Evolutionary conservation across 2,797 vertebrate genomes (phyloP).

Genomic region (Anguilla obscura): DNA sequence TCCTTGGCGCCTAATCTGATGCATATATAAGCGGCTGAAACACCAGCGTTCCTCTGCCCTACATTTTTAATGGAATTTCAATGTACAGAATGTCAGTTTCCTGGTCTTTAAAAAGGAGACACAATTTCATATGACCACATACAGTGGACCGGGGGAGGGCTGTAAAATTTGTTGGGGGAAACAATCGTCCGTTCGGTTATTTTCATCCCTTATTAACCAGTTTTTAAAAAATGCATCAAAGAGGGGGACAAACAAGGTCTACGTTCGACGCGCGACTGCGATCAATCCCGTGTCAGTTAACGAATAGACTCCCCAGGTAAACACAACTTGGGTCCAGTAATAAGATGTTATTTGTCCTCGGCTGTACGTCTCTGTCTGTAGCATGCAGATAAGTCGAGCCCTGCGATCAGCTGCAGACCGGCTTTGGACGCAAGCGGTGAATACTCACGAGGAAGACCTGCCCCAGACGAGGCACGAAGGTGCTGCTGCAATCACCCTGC

Average conservation of each 20-base stretch:
- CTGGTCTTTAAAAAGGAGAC: neutral
- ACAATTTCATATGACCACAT: neutral
- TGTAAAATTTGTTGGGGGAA: neutral
- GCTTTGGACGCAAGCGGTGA: neutral
- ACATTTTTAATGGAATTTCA: slow-evolving; percentile 1
- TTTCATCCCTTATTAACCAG: neutral
- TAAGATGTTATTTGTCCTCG: slow-evolving; percentile 4
- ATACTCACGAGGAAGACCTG: neutral
- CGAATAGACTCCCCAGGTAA: neutral
- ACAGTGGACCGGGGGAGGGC: neutral
- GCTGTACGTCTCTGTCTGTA: neutral
- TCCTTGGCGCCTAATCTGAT: slow-evolving; percentile 25
- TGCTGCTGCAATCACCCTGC: neutral
- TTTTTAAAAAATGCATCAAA: neutral
- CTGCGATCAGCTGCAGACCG: neutral
- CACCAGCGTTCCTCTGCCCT: neutral
- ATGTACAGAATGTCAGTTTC: neutral
- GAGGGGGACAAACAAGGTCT: neutral
- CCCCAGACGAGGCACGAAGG: neutral
- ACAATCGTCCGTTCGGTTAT: neutral
- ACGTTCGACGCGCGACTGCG: neutral
- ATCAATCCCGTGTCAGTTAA: neutral
- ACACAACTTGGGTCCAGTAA: neutral
- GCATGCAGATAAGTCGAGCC: neutral
- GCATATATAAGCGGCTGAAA: neutral